phyloP scores from a whole-genome alignment of 64 coral and sea anemone species.

The Anthopleura sola region DNA sequence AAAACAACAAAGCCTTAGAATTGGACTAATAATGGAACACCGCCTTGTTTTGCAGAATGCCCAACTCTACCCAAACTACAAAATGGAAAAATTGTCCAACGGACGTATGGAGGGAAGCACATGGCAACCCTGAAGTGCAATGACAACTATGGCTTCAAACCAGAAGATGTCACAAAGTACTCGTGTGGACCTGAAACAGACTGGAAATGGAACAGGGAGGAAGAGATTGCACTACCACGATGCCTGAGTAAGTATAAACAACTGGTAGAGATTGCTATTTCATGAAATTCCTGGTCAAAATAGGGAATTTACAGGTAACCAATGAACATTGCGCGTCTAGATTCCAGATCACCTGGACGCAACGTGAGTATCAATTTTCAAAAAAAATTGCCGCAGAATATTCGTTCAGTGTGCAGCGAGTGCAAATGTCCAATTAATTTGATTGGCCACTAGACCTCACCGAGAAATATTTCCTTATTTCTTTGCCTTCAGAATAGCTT shows the following conservation, averaged over 20 bases:
- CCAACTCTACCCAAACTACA: neutral
- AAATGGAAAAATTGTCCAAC: constrained; percentile 27
- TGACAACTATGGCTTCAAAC: constrained; percentile 25
- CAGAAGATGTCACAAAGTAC: constrained; percentile 34
- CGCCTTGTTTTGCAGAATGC: constrained; percentile 33
- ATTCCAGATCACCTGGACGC: no score
- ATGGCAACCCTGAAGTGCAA: constrained; percentile 40
- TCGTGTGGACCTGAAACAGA: constrained; percentile 59
- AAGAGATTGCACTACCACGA: neutral
- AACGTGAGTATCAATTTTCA: no score
- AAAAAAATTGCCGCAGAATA: no score
- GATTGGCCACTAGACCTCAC: no score
- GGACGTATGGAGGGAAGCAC: constrained; percentile 25
- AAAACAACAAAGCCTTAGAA: no score
- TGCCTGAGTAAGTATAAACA: neutral
- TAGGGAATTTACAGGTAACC: no score
- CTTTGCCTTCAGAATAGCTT: neutral
- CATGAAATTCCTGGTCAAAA: no score
- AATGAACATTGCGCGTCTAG: no score
- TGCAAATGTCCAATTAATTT: no score
- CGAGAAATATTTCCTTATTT: no score
- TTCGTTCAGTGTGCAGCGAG: no score
- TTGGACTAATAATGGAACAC: no score
- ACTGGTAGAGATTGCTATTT: neutral
- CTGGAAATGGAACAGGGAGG: constrained; percentile 59